Conservation (phyloP, 1,140 invertebrate genomes). For the Drosophila serrata region DNA sequence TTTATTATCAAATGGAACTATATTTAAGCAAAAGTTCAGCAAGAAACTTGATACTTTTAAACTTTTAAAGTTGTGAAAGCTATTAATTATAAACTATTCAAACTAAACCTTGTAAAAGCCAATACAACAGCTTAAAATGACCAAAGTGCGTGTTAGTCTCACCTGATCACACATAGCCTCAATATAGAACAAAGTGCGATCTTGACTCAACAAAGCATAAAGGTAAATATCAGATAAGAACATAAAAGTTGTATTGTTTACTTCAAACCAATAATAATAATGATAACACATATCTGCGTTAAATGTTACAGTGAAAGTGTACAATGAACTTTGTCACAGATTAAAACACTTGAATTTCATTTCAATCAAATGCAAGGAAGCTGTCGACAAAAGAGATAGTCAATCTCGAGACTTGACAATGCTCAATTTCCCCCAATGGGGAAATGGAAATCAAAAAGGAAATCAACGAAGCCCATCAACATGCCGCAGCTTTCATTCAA, state of each 20-base stretch:
- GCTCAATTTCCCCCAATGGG: constrained; percentile 15
- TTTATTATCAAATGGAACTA: background rate
- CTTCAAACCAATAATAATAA: background rate
- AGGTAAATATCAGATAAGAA: constrained; percentile 20
- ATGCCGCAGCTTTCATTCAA: constrained; percentile 35
- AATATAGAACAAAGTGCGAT: constrained; percentile 3
- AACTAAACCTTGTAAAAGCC: constrained; percentile 1
- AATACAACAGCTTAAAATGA: constrained; percentile 1
- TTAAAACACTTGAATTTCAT: background rate
- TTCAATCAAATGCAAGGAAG: background rate
- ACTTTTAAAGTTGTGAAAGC: background rate
- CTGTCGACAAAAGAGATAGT: constrained; percentile 1
- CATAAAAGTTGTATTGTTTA: background rate
- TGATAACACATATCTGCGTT: constrained; percentile 8
- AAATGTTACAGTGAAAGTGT: constrained; percentile 7
- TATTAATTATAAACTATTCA: background rate
- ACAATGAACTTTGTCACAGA: constrained; percentile 1
- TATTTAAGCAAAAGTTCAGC: too few relatives aligned
- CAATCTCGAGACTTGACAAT: constrained; percentile 1
- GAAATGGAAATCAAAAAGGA: constrained; percentile 15
- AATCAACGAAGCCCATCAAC: constrained; percentile 26
- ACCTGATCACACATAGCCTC: constrained; percentile 29
- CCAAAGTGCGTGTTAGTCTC: constrained; percentile 25
- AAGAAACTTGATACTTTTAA: too few relatives aligned
- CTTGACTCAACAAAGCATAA: background rate